Percentiles rank a stretch among this genome's conserved stretches.
Conservation (phyloP, 2,888 invertebrate species). For the Cerceris rybyensis region DNA sequence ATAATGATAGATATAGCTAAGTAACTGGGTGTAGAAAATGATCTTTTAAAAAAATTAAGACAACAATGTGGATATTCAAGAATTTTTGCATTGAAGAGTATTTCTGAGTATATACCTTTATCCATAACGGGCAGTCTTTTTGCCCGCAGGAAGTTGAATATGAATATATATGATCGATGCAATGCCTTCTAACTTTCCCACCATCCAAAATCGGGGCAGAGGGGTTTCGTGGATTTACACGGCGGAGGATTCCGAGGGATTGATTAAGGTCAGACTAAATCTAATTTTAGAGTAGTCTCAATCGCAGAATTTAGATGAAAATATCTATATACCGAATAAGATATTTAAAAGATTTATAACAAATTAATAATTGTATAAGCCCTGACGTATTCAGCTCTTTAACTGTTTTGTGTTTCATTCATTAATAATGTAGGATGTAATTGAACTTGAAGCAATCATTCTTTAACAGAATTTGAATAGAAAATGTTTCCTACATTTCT, state of each 20-base stretch:
- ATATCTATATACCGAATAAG: background rate
- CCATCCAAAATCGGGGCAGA: slow-evolving; percentile 33
- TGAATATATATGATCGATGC: slow-evolving; percentile 54
- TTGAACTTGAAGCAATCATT: background rate
- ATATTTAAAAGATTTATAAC: background rate
- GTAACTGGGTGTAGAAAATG: no score
- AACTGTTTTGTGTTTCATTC: background rate
- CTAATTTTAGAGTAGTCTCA: slow-evolving; percentile 57
- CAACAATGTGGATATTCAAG: no score
- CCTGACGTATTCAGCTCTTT: background rate
- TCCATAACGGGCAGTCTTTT: slow-evolving; percentile 73
- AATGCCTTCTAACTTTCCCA: slow-evolving; percentile 54
- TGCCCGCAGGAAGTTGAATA: slow-evolving; percentile 69
- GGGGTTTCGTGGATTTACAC: slow-evolving; percentile 66
- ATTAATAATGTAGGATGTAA: background rate
- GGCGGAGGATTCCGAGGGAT: slow-evolving; percentile 63
- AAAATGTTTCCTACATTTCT: no score
- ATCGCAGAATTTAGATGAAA: slow-evolving; percentile 12
- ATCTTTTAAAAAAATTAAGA: no score
- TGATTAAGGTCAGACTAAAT: slow-evolving; percentile 68
- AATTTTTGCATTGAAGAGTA: background rate
- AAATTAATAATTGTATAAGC: background rate
- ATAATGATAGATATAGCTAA: no score
- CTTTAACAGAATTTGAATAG: background rate
- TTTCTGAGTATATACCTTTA: slow-evolving; percentile 39